phyloP scores from a whole-genome alignment of 2,888 invertebrate genomes.

The Brenthis daphne region DNA sequence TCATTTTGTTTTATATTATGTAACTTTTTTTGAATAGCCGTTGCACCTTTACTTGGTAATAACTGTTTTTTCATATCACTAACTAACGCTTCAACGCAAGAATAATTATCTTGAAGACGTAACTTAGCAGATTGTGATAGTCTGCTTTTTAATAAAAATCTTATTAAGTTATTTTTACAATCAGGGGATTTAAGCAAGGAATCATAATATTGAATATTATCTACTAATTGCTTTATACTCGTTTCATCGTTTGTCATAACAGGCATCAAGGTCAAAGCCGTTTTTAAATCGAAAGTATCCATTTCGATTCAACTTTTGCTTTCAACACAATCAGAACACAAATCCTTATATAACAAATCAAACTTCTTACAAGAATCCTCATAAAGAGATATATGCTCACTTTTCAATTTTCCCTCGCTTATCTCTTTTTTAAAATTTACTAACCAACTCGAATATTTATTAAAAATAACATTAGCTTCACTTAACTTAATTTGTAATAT shows the following conservation, averaged over 20 bases:
- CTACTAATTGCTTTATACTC: not conserved
- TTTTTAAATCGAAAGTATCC: not conserved
- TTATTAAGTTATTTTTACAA: not conserved
- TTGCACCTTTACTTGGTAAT: not conserved
- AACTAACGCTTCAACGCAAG: constrained; percentile 3
- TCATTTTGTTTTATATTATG: constrained; percentile 4
- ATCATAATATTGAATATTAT: not conserved
- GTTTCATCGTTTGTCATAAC: not conserved
- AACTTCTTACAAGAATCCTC: not conserved
- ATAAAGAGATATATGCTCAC: not conserved
- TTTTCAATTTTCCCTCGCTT: not conserved
- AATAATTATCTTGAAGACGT: not conserved
- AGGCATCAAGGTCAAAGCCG: constrained; percentile 5
- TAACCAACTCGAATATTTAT: not conserved
- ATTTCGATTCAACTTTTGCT: constrained; percentile 1
- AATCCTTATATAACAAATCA: constrained; percentile 5
- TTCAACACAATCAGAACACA: constrained; percentile 4
- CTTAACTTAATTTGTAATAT: not conserved
- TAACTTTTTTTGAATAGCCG: not conserved
- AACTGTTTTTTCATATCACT: not conserved
- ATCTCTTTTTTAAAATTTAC: not conserved
- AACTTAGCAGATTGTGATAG: not conserved
- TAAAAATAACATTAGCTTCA: not conserved
- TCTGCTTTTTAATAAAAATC: not conserved
- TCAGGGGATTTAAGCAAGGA: not conserved